Base-by-base conservation (phyloP, 2,888 invertebrate genomes). In the Alviniconcha strummeri region DNA sequence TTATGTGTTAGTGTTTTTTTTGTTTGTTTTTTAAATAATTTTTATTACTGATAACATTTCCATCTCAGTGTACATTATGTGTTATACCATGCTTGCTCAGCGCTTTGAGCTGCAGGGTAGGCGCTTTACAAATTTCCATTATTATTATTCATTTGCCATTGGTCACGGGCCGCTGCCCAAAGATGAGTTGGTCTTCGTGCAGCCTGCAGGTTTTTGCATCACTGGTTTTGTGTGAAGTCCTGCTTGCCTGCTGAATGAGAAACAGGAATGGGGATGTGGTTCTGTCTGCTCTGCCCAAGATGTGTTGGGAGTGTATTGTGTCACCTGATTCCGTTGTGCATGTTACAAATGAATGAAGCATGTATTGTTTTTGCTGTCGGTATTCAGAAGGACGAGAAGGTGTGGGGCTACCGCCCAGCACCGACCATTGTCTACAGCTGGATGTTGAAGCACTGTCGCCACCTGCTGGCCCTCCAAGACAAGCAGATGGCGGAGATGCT, bases 401-500 rank as follows among this genome's bases (percentile, higher is more conserved):
- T 90, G 15, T 92, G 91, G 91, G 60, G 86, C 3, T 83, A 87
- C 76, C 87, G 92, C 13, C 92, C 92, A 13, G 83, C 89, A 15
- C 86, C 88, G 13, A 72, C 80, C 17, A 83, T 88, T 55, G 84
- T 91, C 6, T 82, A 91, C 57, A 88, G 89, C 9, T 88, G 90
- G 15, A 88, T 91, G 3, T 88, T 89, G 36, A 89, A 89, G 75
- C 88, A 89, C 83, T 91, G 91, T 0, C 86, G 87, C 81, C 89
- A 91, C 81, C 86, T 93, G 55, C 81, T 88, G 15, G 88, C 89
- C 19, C 87, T 93, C 3, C 89, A 92, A 7, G 75, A 85, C 1
- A 88, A 88, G 9, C 88, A 92, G 15, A 88, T 90, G 86, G 91
- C 91, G 81, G 88, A 90, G 74, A 90, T 93, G 89, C 87, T 93